Evolutionary conservation across 2,113 vertebrate genomes (phyloP), one percentile per base, ranked within the genome.

Genomic region (Calonectris borealis): DNA sequence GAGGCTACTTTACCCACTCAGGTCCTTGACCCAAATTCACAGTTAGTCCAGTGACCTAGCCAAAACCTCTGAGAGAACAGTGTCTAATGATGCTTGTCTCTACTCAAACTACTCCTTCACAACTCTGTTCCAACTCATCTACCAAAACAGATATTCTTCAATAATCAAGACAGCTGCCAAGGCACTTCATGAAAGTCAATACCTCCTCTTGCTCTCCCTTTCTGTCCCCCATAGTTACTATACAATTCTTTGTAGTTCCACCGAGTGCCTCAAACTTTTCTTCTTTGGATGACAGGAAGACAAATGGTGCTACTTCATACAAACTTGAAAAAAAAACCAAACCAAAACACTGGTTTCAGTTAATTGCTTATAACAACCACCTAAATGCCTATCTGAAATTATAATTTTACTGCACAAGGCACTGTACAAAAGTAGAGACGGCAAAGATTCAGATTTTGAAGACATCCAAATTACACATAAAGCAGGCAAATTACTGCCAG

Each of bases 11-110:
- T 95, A 90, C 52, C 54, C 65, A 84, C 69, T 55, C 65, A 55
- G 93, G 94, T 95, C 97, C 97, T 98, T 97, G 97, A 98, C 97
- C 95, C 94, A 98, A 91, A 98, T 97, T 96, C 96, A 95, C 90
- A 96, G 92, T 57, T 94, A 96, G 87, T 81, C 48, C 83, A 88
- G 44, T 96, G 97, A 97, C 95, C 96, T 68, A 86, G 42, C n/a
- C 72, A 95, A 96, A 97, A 90, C 91, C 91, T 96, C 57, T 93
- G 89, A 89, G 64, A 83, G 60, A 80, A 78, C 70, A 80, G 83
- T 48, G 64, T 78, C 93, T 97, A 96, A 97, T 88, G 95, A 98
- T 97, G 95, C 93, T 95, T 98, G 83, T 96, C 92, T 83, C 69
- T 66, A 94, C 72, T 86, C 69, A 93, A 60, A 92, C 94, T 78